Evolutionary conservation across 2,888 invertebrate genomes (phyloP).

Genomic region (Lepetodrilus schrolli): DNA sequence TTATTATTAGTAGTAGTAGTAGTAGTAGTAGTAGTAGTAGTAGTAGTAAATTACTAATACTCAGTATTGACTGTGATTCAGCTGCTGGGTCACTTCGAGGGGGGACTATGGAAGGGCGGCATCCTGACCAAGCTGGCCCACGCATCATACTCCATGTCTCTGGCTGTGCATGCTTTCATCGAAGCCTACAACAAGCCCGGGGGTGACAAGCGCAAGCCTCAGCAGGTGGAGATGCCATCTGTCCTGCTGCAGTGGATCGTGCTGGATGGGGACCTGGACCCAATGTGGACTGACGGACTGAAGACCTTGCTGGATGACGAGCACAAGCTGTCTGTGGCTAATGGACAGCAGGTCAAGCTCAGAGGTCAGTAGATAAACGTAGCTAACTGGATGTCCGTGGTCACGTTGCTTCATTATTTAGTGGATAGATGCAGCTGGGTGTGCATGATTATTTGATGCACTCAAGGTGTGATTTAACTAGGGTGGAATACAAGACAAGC

Average conservation of each 20-base stretch:
- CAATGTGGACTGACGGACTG: slow-evolving; percentile 70
- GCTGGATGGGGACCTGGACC: slow-evolving; percentile 69
- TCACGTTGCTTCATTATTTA: too few species aligned
- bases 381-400: too few species aligned
- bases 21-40: too few species aligned
- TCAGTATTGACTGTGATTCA: too few species aligned
- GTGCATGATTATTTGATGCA: too few species aligned
- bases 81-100: slow-evolving; percentile 66
- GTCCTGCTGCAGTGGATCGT: slow-evolving; percentile 68
- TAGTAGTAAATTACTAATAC: too few species aligned
- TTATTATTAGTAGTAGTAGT: too few species aligned
- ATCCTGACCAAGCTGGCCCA: slow-evolving; percentile 64
- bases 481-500: too few species aligned
- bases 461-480: too few species aligned
- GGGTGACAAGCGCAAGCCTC: slow-evolving; percentile 56
- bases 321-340: slow-evolving; percentile 62
- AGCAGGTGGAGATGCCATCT: slow-evolving; percentile 60
- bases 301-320: slow-evolving; percentile 67
- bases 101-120: slow-evolving; percentile 68
- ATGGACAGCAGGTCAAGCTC: slow-evolving; percentile 60
- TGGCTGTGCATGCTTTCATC: slow-evolving; percentile 60
- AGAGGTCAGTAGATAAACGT: slow-evolving; percentile 52
- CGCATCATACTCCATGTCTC: slow-evolving; percentile 61
- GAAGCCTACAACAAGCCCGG: slow-evolving; percentile 46
- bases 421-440: too few species aligned